Evolutionary conservation across 2,113 vertebrate genomes (phyloP).

Genomic region (Carassius carassius): DNA sequence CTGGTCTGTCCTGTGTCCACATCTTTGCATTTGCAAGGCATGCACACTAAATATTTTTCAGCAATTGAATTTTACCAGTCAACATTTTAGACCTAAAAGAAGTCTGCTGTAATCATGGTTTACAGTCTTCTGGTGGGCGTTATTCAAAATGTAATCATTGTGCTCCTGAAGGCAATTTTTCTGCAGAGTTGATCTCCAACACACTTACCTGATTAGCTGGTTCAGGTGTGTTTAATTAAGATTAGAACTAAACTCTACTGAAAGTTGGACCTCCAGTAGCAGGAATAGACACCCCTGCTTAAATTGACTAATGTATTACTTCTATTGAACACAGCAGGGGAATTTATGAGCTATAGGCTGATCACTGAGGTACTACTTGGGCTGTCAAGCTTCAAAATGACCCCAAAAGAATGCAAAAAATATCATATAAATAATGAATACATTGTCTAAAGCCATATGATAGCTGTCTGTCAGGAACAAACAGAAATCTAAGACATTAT

Average conservation of each 20-base stretch:
- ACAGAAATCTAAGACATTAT: no score
- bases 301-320: neutral
- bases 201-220: neutral
- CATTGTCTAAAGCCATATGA: no score
- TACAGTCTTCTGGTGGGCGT: neutral
- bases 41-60: neutral
- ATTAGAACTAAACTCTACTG: neutral
- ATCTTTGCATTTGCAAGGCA: no score
- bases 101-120: neutral
- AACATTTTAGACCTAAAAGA: no score
- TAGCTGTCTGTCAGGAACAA: no score
- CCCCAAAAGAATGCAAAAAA: no score
- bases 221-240: slow-evolving; percentile 10
- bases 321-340: neutral
- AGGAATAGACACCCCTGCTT: no score
- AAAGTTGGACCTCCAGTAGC: neutral
- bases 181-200: neutral
- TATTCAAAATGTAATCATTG: neutral
- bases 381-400: no score
- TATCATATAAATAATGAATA: no score
- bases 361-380: no score
- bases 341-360: no score
- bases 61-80: neutral
- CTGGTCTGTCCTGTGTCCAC: neutral
- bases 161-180: neutral